phyloP scores from a whole-genome alignment of 2,113 vertebrate genomes.

The Podocnemis expansa region DNA sequence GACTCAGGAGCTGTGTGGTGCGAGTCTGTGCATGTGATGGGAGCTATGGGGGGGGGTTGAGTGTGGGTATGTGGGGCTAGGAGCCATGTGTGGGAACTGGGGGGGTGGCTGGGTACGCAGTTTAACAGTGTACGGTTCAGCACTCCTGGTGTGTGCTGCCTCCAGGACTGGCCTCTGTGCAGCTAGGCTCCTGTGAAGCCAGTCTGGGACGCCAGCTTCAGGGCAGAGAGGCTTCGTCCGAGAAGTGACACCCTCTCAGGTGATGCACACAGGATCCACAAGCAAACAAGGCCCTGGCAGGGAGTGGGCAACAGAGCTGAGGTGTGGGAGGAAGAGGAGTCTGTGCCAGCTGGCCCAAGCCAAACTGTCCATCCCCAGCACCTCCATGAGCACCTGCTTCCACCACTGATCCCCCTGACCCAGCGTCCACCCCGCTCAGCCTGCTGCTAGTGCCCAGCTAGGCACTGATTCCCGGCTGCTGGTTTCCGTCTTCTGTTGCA shows the following conservation, averaged over 20 bases:
- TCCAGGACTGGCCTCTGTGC: too few species aligned
- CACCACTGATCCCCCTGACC: too few species aligned
- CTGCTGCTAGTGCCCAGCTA: neutral
- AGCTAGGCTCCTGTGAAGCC: neutral
- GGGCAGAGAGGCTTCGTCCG: neutral
- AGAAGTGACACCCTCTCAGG: neutral
- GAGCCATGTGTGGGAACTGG: too few species aligned
- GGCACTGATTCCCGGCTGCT: neutral
- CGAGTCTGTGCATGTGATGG: too few species aligned
- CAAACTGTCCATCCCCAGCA: neutral
- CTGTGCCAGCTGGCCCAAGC: neutral
- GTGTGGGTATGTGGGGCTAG: too few species aligned
- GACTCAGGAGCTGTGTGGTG: too few species aligned
- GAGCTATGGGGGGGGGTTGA: too few species aligned
- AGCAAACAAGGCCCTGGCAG: neutral
- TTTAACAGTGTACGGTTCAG: too few species aligned
- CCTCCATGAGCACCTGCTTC: neutral
- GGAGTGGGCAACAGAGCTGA: neutral
- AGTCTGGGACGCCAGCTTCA: neutral
- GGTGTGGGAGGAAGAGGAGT: rapidly evolving
- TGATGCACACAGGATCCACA: neutral
- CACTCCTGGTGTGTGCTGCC: neutral
- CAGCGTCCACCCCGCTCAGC: neutral
- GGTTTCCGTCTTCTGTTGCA: neutral
- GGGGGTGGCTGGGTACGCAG: too few species aligned